Percentiles rank a stretch among this genome's conserved stretches.
Evolutionary conservation across 2,888 invertebrate genomes (phyloP).

Genomic region (Ormyrus pomaceus): DNA sequence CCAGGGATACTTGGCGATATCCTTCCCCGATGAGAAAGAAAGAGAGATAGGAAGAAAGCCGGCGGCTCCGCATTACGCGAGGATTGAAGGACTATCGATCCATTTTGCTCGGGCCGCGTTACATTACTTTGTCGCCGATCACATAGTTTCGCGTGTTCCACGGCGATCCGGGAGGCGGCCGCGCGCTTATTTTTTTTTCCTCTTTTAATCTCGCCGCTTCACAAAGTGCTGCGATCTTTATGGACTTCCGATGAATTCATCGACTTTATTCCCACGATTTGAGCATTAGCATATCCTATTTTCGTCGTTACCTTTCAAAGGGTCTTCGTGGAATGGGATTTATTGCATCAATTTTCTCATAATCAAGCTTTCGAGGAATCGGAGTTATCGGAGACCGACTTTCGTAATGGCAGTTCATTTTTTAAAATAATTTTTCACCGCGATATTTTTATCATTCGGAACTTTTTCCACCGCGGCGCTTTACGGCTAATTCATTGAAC

Average conservation of each 20-base stretch:
- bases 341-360: too few species aligned
- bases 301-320: too few species aligned
- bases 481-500: neutral
- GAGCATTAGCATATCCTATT: too few species aligned
- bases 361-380: too few species aligned
- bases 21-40: conserved; percentile 6
- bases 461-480: neutral
- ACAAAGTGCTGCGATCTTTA: too few species aligned
- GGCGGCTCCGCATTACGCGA: conserved; percentile 24
- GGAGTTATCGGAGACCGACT: too few species aligned
- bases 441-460: neutral
- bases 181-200: neutral
- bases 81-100: conserved; percentile 43
- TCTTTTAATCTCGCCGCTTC: neutral
- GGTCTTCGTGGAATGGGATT: too few species aligned
- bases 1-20: conserved; percentile 45
- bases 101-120: conserved; percentile 27
- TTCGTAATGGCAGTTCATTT: too few species aligned
- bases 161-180: too few species aligned
- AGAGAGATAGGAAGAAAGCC: conserved; percentile 15
- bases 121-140: conserved; percentile 51
- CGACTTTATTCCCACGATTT: too few species aligned
- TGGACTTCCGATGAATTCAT: too few species aligned
- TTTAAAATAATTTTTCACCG: neutral
- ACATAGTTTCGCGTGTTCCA: conserved; percentile 33